phyloP scores from a whole-genome alignment of 1,140 invertebrate genomes.

The Sycophaga agraensis region DNA sequence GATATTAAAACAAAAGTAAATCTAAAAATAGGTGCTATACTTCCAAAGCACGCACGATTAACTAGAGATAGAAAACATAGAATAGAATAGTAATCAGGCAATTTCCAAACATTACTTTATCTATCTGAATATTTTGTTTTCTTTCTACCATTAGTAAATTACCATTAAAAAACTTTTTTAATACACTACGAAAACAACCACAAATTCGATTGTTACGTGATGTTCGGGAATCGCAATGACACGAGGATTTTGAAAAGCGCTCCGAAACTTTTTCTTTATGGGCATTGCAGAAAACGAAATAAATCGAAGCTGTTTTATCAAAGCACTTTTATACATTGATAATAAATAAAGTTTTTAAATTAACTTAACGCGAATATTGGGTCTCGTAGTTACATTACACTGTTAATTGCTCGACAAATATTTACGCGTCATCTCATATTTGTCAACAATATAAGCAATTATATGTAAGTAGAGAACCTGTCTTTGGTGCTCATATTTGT shows the following conservation, averaged over 20 bases:
- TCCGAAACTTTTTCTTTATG: not conserved
- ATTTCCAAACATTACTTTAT: conserved; percentile 1
- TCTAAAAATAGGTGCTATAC: not conserved
- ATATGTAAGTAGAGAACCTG: conserved; percentile 47
- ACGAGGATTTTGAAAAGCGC: not conserved
- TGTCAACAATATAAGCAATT: conserved; percentile 36
- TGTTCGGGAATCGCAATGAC: not conserved
- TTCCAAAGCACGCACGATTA: conserved; percentile 16
- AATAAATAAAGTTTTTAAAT: not conserved
- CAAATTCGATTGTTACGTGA: not conserved
- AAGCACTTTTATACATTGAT: conserved; percentile 1
- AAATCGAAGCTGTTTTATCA: not conserved
- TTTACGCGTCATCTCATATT: conserved; percentile 8
- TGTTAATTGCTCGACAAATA: conserved; percentile 10
- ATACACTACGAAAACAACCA: no score
- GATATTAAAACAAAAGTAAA: not conserved
- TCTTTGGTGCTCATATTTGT: no score
- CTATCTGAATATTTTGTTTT: no score
- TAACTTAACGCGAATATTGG: conserved; percentile 6
- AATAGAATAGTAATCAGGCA: conserved; percentile 1
- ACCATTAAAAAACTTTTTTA: no score
- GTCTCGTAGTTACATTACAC: conserved; percentile 1
- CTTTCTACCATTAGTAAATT: no score
- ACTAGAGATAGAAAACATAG: not conserved
- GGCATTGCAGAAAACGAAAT: not conserved